Conservation (phyloP, 2,113 vertebrate species). For the Hystrix brachyura region DNA sequence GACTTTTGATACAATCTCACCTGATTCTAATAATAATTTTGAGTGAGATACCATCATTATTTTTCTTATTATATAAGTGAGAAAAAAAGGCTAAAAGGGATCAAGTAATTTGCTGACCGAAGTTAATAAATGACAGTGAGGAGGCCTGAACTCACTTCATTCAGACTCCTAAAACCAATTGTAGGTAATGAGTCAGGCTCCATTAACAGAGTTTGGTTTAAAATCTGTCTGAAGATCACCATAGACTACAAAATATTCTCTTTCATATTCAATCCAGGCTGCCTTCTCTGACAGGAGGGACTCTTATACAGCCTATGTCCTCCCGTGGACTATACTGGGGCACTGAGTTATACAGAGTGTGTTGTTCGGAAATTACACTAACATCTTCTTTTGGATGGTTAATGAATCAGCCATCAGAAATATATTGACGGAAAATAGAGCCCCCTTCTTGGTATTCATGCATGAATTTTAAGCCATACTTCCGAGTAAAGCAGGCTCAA, state of each 20-base stretch:
- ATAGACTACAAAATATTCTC: too few relatives aligned
- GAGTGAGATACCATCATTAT: neutral
- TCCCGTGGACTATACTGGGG: neutral
- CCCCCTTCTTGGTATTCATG: neutral
- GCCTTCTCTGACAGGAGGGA: neutral
- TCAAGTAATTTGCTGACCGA: neutral
- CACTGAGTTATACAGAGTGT: neutral
- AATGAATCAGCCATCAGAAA: neutral
- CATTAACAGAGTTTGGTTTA: rapidly evolving
- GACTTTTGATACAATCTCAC: neutral
- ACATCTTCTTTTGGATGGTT: neutral
- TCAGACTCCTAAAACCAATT: neutral
- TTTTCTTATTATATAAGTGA: constrained; percentile 1
- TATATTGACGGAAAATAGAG: neutral
- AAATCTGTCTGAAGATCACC: neutral
- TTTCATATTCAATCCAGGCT: neutral
- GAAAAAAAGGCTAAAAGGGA: neutral
- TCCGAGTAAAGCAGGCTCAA: constrained; percentile 21
- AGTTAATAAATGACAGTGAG: neutral
- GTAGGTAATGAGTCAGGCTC: neutral
- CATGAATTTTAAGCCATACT: constrained; percentile 37
- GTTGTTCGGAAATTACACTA: neutral
- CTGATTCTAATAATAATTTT: constrained; percentile 1
- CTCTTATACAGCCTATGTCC: neutral
- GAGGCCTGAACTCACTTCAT: neutral